A percentile compares a stretch with the other conserved stretches of the same genome.
phyloP scores from a whole-genome alignment of 2,888 invertebrate species.

The Alitta virens region DNA sequence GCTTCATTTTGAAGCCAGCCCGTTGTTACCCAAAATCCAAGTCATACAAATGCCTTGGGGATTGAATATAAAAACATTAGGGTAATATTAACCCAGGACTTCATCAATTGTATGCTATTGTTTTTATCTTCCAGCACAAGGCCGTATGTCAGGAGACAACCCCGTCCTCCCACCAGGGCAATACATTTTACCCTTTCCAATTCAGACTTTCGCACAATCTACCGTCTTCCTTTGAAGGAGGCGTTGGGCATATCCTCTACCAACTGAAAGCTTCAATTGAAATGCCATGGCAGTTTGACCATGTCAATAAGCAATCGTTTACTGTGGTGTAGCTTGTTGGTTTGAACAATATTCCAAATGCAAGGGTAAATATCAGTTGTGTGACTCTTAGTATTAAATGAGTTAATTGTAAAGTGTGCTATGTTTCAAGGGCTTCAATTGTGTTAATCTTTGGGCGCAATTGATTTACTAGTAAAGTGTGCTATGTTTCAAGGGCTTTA shows the following conservation, averaged over 20 bases:
- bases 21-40: too few species aligned
- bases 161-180: conserved; percentile 66
- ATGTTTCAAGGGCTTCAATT: too few species aligned
- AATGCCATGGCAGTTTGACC: conserved; percentile 80
- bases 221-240: conserved; percentile 47
- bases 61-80: too few species aligned
- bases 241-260: conserved; percentile 71
- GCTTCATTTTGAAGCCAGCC: too few species aligned
- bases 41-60: too few species aligned
- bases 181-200: conserved; percentile 75
- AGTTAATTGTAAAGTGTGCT: too few species aligned
- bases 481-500: too few species aligned
- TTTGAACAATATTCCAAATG: conserved; percentile 63
- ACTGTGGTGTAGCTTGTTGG: conserved; percentile 80
- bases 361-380: neutral
- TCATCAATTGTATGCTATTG: too few species aligned
- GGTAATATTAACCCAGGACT: too few species aligned
- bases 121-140: conserved; percentile 10
- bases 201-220: conserved; percentile 66
- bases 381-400: too few species aligned
- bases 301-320: conserved; percentile 77
- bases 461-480: too few species aligned
- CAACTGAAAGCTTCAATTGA: conserved; percentile 75
- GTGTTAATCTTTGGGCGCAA: too few species aligned
- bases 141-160: conserved; percentile 9